A percentile compares a stretch with the other conserved stretches of the same genome.
Evolutionary conservation across 1,140 invertebrate species (phyloP).

Genomic region (Daktulosphaira vitifoliae): DNA sequence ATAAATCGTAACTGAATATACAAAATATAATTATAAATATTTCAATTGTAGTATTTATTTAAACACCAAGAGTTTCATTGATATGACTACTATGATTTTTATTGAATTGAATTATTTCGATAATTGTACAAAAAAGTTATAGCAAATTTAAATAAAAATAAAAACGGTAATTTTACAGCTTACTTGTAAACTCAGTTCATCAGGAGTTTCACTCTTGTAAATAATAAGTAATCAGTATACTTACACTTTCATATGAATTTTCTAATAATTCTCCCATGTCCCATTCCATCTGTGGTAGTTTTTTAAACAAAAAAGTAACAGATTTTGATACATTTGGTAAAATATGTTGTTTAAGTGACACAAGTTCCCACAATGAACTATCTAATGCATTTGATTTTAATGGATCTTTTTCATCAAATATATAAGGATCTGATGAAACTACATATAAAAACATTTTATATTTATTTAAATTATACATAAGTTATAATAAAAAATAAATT

Average conservation of each 20-base stretch:
- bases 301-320: conserved; percentile 59
- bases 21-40: too few relatives aligned
- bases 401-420: conserved; percentile 70
- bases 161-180: too few relatives aligned
- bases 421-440: conserved; percentile 67
- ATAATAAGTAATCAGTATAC: too few relatives aligned
- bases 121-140: too few relatives aligned
- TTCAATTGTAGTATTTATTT: too few relatives aligned
- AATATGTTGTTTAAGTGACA: conserved; percentile 63
- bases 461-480: background rate
- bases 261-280: conserved; percentile 56
- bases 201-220: too few relatives aligned
- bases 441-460: conserved; percentile 33
- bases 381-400: conserved; percentile 65
- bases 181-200: too few relatives aligned
- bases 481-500: conserved; percentile 23
- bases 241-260: conserved; percentile 49
- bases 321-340: conserved; percentile 58
- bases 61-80: too few relatives aligned
- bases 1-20: too few relatives aligned
- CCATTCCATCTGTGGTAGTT: conserved; percentile 57
- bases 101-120: too few relatives aligned
- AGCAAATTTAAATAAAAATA: too few relatives aligned
- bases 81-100: too few relatives aligned
- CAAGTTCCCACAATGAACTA: conserved; percentile 87